Conservation (phyloP, 2,797 vertebrate genomes). For the Centropyge bicolor region DNA sequence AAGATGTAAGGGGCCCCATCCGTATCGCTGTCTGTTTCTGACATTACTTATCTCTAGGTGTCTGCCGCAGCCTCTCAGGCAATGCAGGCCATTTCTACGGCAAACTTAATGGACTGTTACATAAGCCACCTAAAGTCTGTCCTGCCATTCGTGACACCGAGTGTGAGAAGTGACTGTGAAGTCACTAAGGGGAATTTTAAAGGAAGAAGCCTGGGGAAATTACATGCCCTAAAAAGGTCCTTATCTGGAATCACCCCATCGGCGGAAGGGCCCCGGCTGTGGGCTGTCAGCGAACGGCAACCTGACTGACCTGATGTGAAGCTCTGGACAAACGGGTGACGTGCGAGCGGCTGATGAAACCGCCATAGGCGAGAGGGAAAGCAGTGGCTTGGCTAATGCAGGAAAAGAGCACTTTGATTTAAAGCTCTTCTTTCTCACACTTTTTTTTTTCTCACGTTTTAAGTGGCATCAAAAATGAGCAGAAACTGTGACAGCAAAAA, state of each 20-base stretch:
- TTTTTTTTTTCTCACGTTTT: neutral
- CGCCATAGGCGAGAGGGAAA: constrained; percentile 9
- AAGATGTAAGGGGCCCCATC: constrained; percentile 76
- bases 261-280: neutral
- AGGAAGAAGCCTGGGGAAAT: constrained; percentile 64
- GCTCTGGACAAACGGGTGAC: constrained; percentile 30
- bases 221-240: constrained; percentile 69
- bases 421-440: neutral
- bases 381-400: neutral
- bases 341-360: constrained; percentile 32
- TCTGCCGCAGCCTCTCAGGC: constrained; percentile 72
- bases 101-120: constrained; percentile 80
- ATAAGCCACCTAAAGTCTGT: constrained; percentile 74
- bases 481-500: neutral
- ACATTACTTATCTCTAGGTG: constrained; percentile 80
- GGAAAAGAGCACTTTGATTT: constrained; percentile 21
- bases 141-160: constrained; percentile 69
- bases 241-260: constrained; percentile 49
- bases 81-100: constrained; percentile 64
- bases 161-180: constrained; percentile 61
- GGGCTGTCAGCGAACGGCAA: constrained; percentile 23
- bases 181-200: constrained; percentile 56
- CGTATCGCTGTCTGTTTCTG: constrained; percentile 71
- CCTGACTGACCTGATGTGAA: constrained; percentile 39
- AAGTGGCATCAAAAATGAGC: constrained; percentile 16